Percentiles rank a stretch among this genome's conserved stretches.
Conservation (phyloP, 2,888 invertebrate genomes). For the Sinopyrophorus schimmeli region DNA sequence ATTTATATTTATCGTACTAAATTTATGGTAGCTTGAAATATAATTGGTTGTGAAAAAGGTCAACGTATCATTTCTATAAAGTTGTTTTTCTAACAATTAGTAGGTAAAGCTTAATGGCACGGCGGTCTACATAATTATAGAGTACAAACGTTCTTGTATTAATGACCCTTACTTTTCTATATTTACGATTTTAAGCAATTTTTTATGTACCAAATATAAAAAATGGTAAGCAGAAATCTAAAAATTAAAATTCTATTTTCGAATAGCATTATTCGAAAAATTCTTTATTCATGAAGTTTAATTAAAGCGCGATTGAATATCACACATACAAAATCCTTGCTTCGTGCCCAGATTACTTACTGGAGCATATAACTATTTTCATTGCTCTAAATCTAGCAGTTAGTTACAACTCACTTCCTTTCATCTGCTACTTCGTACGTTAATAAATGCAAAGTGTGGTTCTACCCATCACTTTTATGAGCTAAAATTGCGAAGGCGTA, state of each 20-base stretch:
- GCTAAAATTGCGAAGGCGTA: slow-evolving; percentile 26
- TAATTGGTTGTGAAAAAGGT: slow-evolving; percentile 1
- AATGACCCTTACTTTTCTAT: too few relatives aligned
- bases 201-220: too few relatives aligned
- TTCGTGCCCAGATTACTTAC: too few relatives aligned
- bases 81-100: slow-evolving; percentile 7
- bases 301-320: too few relatives aligned
- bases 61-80: slow-evolving; percentile 3
- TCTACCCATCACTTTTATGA: slow-evolving; percentile 26
- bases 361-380: slow-evolving; percentile 12
- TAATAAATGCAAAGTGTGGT: slow-evolving; percentile 29
- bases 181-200: too few relatives aligned
- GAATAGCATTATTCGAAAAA: too few relatives aligned
- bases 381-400: slow-evolving; percentile 24
- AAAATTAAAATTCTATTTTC: too few relatives aligned
- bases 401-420: slow-evolving; percentile 22
- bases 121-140: slow-evolving; percentile 13
- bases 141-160: background rate
- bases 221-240: too few relatives aligned
- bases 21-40: too few relatives aligned
- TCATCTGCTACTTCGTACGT: slow-evolving; percentile 24
- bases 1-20: too few relatives aligned
- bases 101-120: slow-evolving; percentile 9
- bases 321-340: too few relatives aligned
- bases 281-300: too few relatives aligned